Percentiles rank a stretch among this genome's conserved stretches.
Evolutionary conservation across 2,113 vertebrate genomes (phyloP).

Genomic region (Rattus rattus): DNA sequence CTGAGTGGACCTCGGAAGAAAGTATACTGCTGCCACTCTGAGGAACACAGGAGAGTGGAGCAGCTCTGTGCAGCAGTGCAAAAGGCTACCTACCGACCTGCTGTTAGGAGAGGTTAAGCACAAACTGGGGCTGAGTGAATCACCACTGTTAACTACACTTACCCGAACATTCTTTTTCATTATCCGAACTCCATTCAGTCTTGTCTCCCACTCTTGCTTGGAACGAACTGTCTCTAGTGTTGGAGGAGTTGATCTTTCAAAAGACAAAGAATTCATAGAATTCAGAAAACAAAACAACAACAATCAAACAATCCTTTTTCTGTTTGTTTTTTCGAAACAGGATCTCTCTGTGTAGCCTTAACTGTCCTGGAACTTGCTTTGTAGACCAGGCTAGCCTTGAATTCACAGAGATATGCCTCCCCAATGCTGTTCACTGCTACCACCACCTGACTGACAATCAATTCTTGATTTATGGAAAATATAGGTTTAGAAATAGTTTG

Average conservation of each 20-base stretch:
- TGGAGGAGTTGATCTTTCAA: slow-evolving; percentile 85
- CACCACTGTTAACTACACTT: slow-evolving; percentile 44
- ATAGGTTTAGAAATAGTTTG: not conserved
- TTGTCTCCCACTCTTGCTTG: slow-evolving; percentile 89
- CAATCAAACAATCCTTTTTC: not conserved
- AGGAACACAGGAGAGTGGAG: not conserved
- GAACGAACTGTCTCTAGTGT: slow-evolving; percentile 87
- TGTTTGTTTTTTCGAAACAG: not conserved
- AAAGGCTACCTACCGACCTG: not conserved
- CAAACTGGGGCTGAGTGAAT: not conserved
- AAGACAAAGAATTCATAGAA: slow-evolving; percentile 67
- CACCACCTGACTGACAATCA: not conserved
- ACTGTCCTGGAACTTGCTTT: not conserved
- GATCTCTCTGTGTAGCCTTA: not conserved
- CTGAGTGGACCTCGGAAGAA: not conserved
- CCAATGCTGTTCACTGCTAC: not conserved
- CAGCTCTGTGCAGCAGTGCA: not conserved
- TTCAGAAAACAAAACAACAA: slow-evolving; percentile 16
- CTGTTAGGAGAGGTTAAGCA: not conserved
- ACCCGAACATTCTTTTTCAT: slow-evolving; percentile 89
- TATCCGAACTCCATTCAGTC: slow-evolving; percentile 87
- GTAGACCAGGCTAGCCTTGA: not conserved
- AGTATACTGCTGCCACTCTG: not conserved
- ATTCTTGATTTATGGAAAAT: not conserved
- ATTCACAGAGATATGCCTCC: not conserved